Conservation (phyloP, 92 coral and sea anemone species). For the Parazoanthus swiftii region DNA sequence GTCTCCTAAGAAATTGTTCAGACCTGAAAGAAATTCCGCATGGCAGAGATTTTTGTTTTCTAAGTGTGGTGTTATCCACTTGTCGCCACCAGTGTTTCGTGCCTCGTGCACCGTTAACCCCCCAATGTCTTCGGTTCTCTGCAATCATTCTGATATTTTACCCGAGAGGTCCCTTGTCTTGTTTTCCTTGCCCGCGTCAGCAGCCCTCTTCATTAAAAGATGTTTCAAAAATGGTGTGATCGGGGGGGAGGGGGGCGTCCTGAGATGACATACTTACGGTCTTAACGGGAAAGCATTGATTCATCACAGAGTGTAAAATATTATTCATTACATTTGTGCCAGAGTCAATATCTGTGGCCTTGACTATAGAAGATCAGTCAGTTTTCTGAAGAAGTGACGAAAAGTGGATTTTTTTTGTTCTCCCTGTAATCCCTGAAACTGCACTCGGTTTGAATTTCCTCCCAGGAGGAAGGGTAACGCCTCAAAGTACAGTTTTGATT, state of each 20-base stretch:
- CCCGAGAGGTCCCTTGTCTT: constrained; percentile 22
- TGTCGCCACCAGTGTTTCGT: constrained; percentile 39
- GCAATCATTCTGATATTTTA: constrained; percentile 30
- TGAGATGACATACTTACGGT: constrained; percentile 35
- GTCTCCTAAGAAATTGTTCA: constrained; percentile 28
- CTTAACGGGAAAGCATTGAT: constrained; percentile 29
- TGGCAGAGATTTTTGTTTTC: constrained; percentile 40
- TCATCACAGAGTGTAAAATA: constrained; percentile 31
- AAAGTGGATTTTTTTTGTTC: no score
- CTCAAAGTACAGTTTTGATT: constrained; percentile 30
- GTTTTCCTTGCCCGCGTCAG: constrained; percentile 13
- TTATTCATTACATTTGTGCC: constrained; percentile 21
- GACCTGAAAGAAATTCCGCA: constrained; percentile 25
- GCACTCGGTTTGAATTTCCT: constrained; percentile 14
- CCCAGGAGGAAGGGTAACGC: constrained; percentile 36
- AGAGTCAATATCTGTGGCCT: constrained; percentile 27
- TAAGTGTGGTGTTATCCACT: constrained; percentile 44
- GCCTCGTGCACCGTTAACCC: constrained; percentile 22
- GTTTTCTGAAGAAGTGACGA: no score
- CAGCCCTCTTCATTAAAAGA: constrained; percentile 30
- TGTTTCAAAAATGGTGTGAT: constrained; percentile 36
- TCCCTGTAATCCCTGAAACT: constrained; percentile 17
- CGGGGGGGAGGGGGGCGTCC: constrained; percentile 4
- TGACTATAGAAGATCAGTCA: no score
- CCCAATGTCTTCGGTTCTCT: constrained; percentile 37